These are phyloP conservation scores for Scaptomyza montana DNA, from an alignment of 1,140 invertebrate genomes.

Conservation along the genomic window DNA sequence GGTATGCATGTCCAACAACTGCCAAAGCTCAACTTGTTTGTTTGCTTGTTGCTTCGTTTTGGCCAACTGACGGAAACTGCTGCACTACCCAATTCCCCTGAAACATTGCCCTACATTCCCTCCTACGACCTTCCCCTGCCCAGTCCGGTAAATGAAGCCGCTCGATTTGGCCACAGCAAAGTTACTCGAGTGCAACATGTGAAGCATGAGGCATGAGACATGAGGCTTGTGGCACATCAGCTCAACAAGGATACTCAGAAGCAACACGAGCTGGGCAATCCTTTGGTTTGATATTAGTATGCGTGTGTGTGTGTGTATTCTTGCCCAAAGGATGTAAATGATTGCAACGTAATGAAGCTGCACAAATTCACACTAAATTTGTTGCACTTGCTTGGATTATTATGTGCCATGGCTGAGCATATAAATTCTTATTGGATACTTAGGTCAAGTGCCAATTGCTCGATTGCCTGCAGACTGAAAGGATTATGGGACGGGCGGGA, in stretches of 20 bases:
- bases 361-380: slow-evolving; percentile 66
- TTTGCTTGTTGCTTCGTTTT: slow-evolving; percentile 57
- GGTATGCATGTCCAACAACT: slow-evolving; percentile 15
- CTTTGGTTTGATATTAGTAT: not conserved
- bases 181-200: slow-evolving; percentile 65
- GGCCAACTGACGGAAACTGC: slow-evolving; percentile 21
- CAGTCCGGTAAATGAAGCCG: slow-evolving; percentile 62
- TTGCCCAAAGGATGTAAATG: slow-evolving; percentile 47
- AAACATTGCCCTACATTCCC: not conserved
- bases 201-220: not conserved
- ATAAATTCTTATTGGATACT: slow-evolving; percentile 8
- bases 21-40: slow-evolving; percentile 69
- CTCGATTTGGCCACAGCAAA: slow-evolving; percentile 67
- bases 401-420: slow-evolving; percentile 3
- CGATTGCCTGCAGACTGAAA: not conserved
- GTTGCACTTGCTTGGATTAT: slow-evolving; percentile 25
- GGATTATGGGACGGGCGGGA: no score
- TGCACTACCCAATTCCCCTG: not conserved
- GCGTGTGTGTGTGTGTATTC: slow-evolving; percentile 28
- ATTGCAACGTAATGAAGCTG: slow-evolving; percentile 68
- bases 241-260: slow-evolving; percentile 7
- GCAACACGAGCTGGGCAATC: slow-evolving; percentile 27
- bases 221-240: slow-evolving; percentile 10
- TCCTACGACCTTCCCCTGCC: not conserved
- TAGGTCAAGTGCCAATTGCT: slow-evolving; percentile 12